These are phyloP conservation scores for Xiphorhynchus erythropygius DNA, from an alignment of 2,797 vertebrate genomes.

Conservation along the genomic window DNA sequence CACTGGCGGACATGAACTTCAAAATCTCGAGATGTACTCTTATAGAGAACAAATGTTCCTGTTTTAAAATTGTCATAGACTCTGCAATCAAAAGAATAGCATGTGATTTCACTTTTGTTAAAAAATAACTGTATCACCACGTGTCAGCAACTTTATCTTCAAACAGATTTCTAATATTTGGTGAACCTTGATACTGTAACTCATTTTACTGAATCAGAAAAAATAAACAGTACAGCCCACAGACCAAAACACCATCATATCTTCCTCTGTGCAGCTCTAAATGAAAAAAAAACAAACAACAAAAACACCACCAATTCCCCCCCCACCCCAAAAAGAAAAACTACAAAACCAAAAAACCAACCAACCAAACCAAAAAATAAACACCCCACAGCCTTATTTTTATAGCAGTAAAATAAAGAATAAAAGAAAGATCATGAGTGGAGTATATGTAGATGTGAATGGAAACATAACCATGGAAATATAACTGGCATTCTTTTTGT, in stretches of 20 bases:
- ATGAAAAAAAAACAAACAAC: not conserved
- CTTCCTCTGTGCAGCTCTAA: not conserved
- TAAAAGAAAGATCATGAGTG: not conserved
- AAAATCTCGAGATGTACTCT: slow-evolving; percentile 79
- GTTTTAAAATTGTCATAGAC: slow-evolving; percentile 85
- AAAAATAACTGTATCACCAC: not conserved
- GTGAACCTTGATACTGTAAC: not conserved
- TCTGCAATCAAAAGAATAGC: slow-evolving; percentile 64
- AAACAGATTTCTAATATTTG: not conserved
- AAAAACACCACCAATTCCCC: too few species aligned
- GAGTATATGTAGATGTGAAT: not conserved
- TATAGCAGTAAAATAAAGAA: not conserved
- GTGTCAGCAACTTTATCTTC: not conserved
- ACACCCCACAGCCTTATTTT: not conserved
- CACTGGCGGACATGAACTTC: slow-evolving; percentile 88
- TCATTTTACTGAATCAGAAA: not conserved
- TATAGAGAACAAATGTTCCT: slow-evolving; percentile 87
- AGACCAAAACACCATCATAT: not conserved
- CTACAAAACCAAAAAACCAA: not conserved
- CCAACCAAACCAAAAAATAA: not conserved
- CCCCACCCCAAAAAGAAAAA: too few species aligned
- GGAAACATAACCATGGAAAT: not conserved
- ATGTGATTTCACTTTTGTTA: not conserved
- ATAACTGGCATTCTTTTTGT: not conserved
- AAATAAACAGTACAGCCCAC: not conserved